Conservation (phyloP, 1,140 invertebrate genomes). For the Papilio polytes region DNA sequence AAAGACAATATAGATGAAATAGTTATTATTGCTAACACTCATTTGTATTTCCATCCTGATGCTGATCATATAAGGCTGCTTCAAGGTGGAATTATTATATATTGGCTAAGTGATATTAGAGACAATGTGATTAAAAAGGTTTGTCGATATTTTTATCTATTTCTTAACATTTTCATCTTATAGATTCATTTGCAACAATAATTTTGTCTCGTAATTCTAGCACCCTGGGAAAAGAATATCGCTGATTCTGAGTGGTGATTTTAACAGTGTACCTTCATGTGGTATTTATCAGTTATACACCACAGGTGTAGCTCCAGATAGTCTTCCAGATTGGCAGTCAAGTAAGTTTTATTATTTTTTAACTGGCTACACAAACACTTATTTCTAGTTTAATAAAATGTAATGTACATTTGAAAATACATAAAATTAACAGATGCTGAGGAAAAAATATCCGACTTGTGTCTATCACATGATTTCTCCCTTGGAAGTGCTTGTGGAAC, state of each 20-base stretch:
- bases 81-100: conserved; percentile 87
- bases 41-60: conserved; percentile 96
- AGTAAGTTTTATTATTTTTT: conserved; percentile 85
- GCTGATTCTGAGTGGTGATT: conserved; percentile 92
- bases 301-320: conserved; percentile 85
- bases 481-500: conserved; percentile 90
- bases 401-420: background rate
- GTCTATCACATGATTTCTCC: conserved; percentile 85
- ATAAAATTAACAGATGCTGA: conserved; percentile 84
- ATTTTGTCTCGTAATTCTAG: conserved; percentile 69
- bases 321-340: conserved; percentile 90
- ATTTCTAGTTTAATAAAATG: conserved; percentile 27
- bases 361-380: conserved; percentile 38
- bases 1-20: conserved; percentile 85
- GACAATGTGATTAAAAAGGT: conserved; percentile 79
- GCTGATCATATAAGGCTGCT: conserved; percentile 94
- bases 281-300: conserved; percentile 91
- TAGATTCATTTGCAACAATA: background rate
- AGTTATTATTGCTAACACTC: conserved; percentile 93
- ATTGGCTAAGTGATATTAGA: conserved; percentile 82
- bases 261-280: conserved; percentile 93
- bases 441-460: conserved; percentile 86
- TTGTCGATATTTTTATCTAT: conserved; percentile 39
- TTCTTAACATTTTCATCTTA: background rate
- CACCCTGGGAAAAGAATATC: conserved; percentile 84